These are phyloP conservation scores for Cryptoblepharus egeriae DNA, from an alignment of 2,797 vertebrate genomes.

Conservation along the genomic window DNA sequence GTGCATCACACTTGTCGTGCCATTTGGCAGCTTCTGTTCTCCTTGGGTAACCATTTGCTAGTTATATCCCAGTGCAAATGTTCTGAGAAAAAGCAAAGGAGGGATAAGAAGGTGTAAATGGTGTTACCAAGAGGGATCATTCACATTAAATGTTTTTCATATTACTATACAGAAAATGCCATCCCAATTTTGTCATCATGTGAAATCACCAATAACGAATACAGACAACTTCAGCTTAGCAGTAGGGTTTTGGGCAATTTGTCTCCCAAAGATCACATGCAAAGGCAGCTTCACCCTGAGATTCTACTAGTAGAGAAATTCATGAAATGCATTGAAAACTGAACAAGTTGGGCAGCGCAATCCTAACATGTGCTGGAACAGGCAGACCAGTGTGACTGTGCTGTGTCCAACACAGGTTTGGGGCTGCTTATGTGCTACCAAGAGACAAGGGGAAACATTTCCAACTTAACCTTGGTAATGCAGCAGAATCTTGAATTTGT, in stretches of 20 bases:
- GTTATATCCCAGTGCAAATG: conserved; percentile 13
- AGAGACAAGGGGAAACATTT: too few species aligned
- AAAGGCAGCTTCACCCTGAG: too few species aligned
- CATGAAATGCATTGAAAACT: too few species aligned
- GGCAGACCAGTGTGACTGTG: too few species aligned
- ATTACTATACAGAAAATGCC: not conserved
- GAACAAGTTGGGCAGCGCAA: too few species aligned
- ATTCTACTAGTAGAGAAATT: too few species aligned
- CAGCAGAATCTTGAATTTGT: too few species aligned
- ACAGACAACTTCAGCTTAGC: not conserved
- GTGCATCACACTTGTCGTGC: conserved; percentile 28
- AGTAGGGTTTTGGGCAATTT: not conserved
- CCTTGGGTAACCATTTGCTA: conserved; percentile 30
- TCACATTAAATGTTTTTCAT: not conserved
- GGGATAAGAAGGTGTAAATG: conserved; percentile 9
- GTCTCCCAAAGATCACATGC: not conserved
- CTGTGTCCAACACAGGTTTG: too few species aligned
- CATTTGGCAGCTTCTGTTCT: conserved; percentile 29
- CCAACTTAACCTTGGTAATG: too few species aligned
- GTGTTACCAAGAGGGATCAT: not conserved
- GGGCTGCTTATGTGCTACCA: too few species aligned
- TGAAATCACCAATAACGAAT: not conserved
- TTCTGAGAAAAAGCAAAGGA: conserved; percentile 9
- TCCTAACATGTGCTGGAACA: too few species aligned
- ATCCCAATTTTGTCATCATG: not conserved